Base-by-base conservation (phyloP, 2,888 invertebrate species). In the Cryptophagus acutangulus region DNA sequence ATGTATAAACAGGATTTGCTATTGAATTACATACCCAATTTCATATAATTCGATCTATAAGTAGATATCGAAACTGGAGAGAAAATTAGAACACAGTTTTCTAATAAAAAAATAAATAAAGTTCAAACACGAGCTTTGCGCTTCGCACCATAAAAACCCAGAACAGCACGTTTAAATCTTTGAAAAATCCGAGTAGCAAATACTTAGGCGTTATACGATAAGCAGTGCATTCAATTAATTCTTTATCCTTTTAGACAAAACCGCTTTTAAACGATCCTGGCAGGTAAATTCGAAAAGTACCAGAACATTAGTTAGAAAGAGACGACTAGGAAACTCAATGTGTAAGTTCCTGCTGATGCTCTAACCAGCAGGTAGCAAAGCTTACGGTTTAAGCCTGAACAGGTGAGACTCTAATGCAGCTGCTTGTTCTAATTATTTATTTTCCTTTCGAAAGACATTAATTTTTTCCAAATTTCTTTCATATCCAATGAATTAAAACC, bases 361-460 rank as follows among this genome's bases (percentile, higher is more conserved):
- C 36, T 40, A 30, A 41, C 41, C 41, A 38, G 41, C 41, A 51
- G 50, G 49, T 51, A 49, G 47, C 38, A 37, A 25, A 43, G 51
- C 49, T 53, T 48, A 45, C 25, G 6, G 8, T 29, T 18, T 48
- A 52, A 54, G 47, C 54, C 46, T 28, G 37, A 44, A 45, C 53
- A 51, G 53, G 53, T 53, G 49, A 47, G 46, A 44, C 46, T 41
- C 40, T 54, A 52, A 54, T 54, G 50, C 54, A 49, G 40, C 49
- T 43, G 49, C 48, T 48, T 49, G n/a, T n/a, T n/a, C n/a, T n/a
- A n/a, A n/a, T n/a, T n/a, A n/a, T n/a, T n/a, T n/a, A n/a, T n/a
- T n/a, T n/a, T 48, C 53, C 46, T 20, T 20, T 6, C n/a, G 24
- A n/a, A 8, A n/a, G 24, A 8, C 6, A n/a, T 20, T 20, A 8